phyloP scores from a whole-genome alignment of 2,888 invertebrate species.

The Microctonus brassicae region DNA sequence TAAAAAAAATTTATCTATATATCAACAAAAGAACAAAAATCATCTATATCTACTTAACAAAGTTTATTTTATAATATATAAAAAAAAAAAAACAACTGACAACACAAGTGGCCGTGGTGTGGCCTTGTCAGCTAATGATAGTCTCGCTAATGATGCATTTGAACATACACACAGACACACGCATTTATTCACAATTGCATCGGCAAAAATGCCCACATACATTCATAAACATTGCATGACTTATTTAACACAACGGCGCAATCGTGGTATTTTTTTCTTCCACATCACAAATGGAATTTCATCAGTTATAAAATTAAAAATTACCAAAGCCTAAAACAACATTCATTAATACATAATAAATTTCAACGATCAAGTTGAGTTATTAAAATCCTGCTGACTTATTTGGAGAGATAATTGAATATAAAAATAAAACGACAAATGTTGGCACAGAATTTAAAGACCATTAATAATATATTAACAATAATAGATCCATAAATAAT shows the following conservation, averaged over 20 bases:
- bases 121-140: constrained; percentile 69
- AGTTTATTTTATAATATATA: constrained; percentile 15
- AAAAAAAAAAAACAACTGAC: constrained; percentile 16
- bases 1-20: background rate
- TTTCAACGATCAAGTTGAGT: no score
- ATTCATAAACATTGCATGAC: no score
- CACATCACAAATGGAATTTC: background rate
- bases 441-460: no score
- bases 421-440: no score
- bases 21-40: background rate
- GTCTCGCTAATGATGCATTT: constrained; percentile 68
- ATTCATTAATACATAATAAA: no score
- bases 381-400: no score
- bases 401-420: no score
- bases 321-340: no score
- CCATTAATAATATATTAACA: background rate
- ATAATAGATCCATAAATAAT: constrained; percentile 11
- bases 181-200: constrained; percentile 35
- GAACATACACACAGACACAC: constrained; percentile 53
- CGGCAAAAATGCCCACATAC: no score
- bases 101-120: constrained; percentile 58
- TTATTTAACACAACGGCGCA: constrained; percentile 5
- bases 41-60: background rate
- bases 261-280: constrained; percentile 12
- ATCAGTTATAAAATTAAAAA: background rate